These are phyloP conservation scores for Hippoglossus hippoglossus DNA, from an alignment of 2,797 vertebrate species.

Conservation along the genomic window DNA sequence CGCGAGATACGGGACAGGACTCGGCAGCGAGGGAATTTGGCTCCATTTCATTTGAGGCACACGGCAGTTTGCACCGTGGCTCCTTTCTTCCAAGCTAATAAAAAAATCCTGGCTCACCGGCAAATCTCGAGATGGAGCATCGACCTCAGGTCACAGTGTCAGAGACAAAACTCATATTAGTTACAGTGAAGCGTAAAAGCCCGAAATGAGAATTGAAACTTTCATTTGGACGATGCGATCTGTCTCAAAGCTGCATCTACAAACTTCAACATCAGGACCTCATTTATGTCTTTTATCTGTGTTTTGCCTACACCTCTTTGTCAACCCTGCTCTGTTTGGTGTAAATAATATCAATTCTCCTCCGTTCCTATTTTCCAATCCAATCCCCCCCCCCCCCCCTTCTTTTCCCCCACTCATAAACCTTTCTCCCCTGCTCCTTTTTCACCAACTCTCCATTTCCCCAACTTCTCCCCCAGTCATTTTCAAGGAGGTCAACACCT, in stretches of 20 bases:
- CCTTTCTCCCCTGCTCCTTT: neutral
- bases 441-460: neutral
- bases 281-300: constrained; percentile 8
- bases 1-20: constrained; percentile 34
- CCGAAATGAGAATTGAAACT: constrained; percentile 34
- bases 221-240: constrained; percentile 34
- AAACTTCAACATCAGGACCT: constrained; percentile 12
- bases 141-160: constrained; percentile 58
- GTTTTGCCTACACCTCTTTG: constrained; percentile 15
- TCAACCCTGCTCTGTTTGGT: constrained; percentile 19
- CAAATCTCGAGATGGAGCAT: constrained; percentile 41
- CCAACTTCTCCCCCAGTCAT: constrained; percentile 85
- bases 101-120: constrained; percentile 46
- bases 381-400: constrained; percentile 12
- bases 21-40: constrained; percentile 34
- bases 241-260: constrained; percentile 19
- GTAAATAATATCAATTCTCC: constrained; percentile 25
- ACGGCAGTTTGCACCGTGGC: constrained; percentile 44
- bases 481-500: constrained; percentile 98
- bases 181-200: constrained; percentile 26
- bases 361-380: constrained; percentile 21
- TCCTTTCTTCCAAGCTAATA: constrained; percentile 56
- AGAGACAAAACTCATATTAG: constrained; percentile 50
- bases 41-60: constrained; percentile 53
- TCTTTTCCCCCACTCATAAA: constrained; percentile 2